Evolutionary conservation across 2,113 vertebrate genomes (phyloP).

Genomic region (Dipodomys spectabilis): DNA sequence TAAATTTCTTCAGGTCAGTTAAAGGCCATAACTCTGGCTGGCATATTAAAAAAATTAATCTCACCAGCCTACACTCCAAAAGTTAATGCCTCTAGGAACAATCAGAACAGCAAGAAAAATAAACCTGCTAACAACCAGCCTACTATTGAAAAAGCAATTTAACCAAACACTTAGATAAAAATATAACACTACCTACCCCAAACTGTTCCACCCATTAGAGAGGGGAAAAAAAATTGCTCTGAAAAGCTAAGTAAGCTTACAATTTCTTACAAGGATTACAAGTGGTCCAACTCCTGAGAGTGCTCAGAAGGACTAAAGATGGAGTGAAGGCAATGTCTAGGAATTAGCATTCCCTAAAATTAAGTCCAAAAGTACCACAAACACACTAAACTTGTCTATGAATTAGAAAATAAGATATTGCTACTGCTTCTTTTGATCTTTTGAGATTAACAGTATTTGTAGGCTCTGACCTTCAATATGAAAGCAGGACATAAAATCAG

Average conservation of each 20-base stretch:
- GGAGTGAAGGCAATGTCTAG: slow-evolving; percentile 74
- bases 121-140: slow-evolving; percentile 64
- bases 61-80: slow-evolving; percentile 71
- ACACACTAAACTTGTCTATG: slow-evolving; percentile 77
- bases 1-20: slow-evolving; percentile 75
- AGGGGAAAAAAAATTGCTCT: slow-evolving; percentile 46
- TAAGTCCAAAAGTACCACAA: slow-evolving; percentile 77
- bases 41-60: slow-evolving; percentile 70
- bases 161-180: slow-evolving; percentile 72
- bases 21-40: slow-evolving; percentile 73
- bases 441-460: slow-evolving; percentile 69
- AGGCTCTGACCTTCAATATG: slow-evolving; percentile 85
- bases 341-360: slow-evolving; percentile 82
- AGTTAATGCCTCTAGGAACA: slow-evolving; percentile 73
- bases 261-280: slow-evolving; percentile 71
- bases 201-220: slow-evolving; percentile 58
- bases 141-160: slow-evolving; percentile 68
- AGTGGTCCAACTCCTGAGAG: slow-evolving; percentile 65
- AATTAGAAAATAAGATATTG: slow-evolving; percentile 84
- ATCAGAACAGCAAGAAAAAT: slow-evolving; percentile 67
- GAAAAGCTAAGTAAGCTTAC: slow-evolving; percentile 58
- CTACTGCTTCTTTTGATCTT: slow-evolving; percentile 77
- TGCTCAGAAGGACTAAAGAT: slow-evolving; percentile 68
- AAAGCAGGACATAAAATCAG: slow-evolving; percentile 81
- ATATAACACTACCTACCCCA: slow-evolving; percentile 63